Evolutionary conservation across 2,797 vertebrate species (phyloP), one percentile per base, ranked within the genome.

Genomic region (Adelosebastes latens): DNA sequence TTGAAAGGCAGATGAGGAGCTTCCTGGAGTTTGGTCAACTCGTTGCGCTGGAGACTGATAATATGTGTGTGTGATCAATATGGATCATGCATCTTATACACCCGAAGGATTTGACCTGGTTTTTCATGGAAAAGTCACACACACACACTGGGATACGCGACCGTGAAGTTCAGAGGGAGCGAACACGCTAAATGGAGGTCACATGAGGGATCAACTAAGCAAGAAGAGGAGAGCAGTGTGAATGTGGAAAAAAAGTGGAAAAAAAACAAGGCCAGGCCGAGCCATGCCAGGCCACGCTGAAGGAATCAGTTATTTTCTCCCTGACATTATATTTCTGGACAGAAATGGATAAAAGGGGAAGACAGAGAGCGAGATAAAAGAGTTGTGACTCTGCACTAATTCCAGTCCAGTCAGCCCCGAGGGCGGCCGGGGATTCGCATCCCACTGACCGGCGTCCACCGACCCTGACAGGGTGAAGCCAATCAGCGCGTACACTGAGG

Each of bases 401-500:
- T 87, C 79, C 32, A 39, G 81, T 68, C 73, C 85, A 75, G 82
- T 79, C 75, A 53, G 53, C 18, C 74, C 83, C 4, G 16, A 46
- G 70, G 89, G 80, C n/a, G 16, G 24, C 24, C 12, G 12, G 56
- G 78, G 75, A 83, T 74, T 85, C 85, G 63, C 75, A 72, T 78
- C 55, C 72, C 68, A 86, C 77, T 86, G 83, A 85, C 84, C 84
- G 2, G 79, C 65, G 42, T 79, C 88, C 82, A 70, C 65, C 25
- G 65, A 63, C 81, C 74, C 77, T 74, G 88, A 87, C 87, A 79
- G 85, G 58, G 58, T 66, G 76, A 83, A 78, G 83, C 87, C 85
- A 89, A 89, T 92, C 88, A 86, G 79, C 12, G 8, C 69, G 59
- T n/a, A 49, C 68, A 59, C 61, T 16, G 58, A 79, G 72, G 77